A percentile compares a stretch with the other conserved stretches of the same genome.
phyloP scores from a whole-genome alignment of 2,113 vertebrate genomes.

The Xenopus borealis region DNA sequence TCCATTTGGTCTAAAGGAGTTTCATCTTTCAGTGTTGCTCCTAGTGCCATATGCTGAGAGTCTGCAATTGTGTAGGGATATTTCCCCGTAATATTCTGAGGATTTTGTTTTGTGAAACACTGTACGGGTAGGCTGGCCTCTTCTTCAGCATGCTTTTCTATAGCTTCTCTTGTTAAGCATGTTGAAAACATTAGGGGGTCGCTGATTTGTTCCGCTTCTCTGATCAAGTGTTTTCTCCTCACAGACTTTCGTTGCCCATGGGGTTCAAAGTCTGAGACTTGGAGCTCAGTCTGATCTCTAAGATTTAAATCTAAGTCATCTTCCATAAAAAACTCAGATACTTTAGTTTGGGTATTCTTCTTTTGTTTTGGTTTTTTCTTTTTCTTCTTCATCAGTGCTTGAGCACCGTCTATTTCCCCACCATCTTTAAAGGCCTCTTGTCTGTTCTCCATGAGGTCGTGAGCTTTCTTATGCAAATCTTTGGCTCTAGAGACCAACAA shows the following conservation, averaged over 20 bases:
- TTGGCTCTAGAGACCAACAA: slow-evolving; percentile 46
- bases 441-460: slow-evolving; percentile 49
- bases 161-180: background rate
- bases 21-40: background rate
- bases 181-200: background rate
- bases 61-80: too few relatives aligned
- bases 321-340: slow-evolving; percentile 50
- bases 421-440: slow-evolving; percentile 49
- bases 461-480: slow-evolving; percentile 43
- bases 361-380: slow-evolving; percentile 70
- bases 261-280: background rate
- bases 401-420: slow-evolving; percentile 56
- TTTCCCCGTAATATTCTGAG: too few relatives aligned
- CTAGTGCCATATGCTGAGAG: background rate
- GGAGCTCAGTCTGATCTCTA: background rate
- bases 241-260: background rate
- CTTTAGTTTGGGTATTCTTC: slow-evolving; percentile 52
- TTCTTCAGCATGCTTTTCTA: background rate
- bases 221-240: background rate
- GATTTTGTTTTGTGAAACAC: background rate
- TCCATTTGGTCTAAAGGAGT: background rate
- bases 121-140: background rate
- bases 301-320: background rate
- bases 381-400: slow-evolving; percentile 61
- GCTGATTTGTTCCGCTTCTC: background rate